These are phyloP conservation scores for Eristalinus aeneus DNA, from an alignment of 2,888 invertebrate species.

Conservation along the genomic window DNA sequence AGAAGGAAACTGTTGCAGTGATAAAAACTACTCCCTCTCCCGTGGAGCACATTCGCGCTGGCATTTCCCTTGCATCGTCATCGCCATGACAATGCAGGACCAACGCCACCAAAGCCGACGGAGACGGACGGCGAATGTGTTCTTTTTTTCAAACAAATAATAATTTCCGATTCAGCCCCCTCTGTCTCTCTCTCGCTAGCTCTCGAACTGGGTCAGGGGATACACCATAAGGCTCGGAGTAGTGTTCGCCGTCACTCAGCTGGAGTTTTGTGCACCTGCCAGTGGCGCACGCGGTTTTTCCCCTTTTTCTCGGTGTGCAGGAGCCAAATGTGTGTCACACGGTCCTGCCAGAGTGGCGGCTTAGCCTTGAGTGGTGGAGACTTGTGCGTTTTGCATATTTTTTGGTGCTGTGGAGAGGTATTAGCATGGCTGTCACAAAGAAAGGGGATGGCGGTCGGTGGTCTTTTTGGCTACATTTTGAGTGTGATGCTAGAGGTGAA, in stretches of 20 bases:
- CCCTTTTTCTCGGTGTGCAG: background rate
- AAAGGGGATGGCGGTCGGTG: background rate
- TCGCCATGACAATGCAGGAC: background rate
- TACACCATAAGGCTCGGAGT: background rate
- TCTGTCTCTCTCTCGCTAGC: background rate
- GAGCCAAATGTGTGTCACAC: background rate
- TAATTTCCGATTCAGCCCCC: conserved; percentile 24
- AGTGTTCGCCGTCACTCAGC: background rate
- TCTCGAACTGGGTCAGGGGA: background rate
- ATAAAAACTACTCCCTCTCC: background rate
- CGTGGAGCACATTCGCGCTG: background rate
- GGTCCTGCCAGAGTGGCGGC: background rate
- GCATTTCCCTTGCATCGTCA: background rate
- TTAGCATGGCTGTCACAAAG: background rate
- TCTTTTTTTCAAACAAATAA: conserved; percentile 48
- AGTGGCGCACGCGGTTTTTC: background rate
- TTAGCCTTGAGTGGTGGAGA: background rate
- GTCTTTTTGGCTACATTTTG: background rate
- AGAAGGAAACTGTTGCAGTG: conserved; percentile 47
- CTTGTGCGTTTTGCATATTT: background rate
- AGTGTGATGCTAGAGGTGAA: too few relatives aligned
- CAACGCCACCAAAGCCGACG: conserved; percentile 19
- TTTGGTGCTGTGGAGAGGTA: background rate
- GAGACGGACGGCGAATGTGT: conserved; percentile 20
- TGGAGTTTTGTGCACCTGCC: background rate